Conservation (phyloP, 2,113 vertebrate species). For the Stictonetta naevosa region DNA sequence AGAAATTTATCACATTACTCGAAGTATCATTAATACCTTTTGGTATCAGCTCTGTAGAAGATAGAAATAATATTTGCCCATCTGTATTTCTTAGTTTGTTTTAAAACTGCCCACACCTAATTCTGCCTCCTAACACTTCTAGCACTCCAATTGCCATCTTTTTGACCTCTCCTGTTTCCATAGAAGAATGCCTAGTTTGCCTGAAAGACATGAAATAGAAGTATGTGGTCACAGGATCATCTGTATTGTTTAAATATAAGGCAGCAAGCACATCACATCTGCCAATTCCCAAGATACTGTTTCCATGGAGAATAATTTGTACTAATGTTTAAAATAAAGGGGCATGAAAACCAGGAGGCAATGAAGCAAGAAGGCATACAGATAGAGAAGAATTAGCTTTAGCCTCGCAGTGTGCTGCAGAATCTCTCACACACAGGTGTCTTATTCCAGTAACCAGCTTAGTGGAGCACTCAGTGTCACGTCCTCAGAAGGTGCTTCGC, state of each 20-base stretch:
- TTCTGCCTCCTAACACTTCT: not conserved
- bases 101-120: not conserved
- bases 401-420: not conserved
- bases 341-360: not conserved
- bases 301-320: conserved; percentile 36
- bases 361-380: not conserved
- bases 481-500: not conserved
- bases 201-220: not conserved
- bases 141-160: not conserved
- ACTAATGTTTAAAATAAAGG: not conserved
- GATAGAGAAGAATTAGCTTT: not conserved
- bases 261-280: not conserved
- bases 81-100: not conserved
- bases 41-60: not conserved
- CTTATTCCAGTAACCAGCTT: not conserved
- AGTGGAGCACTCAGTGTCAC: not conserved
- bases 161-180: not conserved
- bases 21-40: not conserved
- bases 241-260: not conserved
- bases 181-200: not conserved
- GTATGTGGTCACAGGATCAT: not conserved
- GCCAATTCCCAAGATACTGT: conserved; percentile 15
- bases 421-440: not conserved
- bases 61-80: not conserved
- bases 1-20: not conserved